These are phyloP conservation scores for Phoenoteleia sp. DNA, from an alignment of 2,888 invertebrate genomes.

Conservation along the genomic window DNA sequence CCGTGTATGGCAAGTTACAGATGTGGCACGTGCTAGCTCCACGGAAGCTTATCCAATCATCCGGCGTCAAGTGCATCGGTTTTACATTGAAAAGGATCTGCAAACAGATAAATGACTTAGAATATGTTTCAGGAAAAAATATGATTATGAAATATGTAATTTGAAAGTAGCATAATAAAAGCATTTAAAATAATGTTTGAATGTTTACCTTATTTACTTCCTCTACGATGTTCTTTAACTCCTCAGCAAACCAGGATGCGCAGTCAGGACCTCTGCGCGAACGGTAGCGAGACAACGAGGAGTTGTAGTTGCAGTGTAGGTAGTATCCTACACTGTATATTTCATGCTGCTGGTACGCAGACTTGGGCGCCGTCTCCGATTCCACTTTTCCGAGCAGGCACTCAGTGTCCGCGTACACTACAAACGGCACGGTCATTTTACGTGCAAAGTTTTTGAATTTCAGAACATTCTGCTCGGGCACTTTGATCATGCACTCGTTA, in stretches of 20 bases:
- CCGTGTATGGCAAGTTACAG: not conserved
- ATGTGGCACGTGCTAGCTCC: not conserved
- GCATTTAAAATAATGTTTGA: no score
- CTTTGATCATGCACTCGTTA: not conserved
- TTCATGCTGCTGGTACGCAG: not conserved
- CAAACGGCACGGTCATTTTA: not conserved
- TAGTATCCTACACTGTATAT: not conserved
- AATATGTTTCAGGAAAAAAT: not conserved
- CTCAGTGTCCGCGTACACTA: not conserved
- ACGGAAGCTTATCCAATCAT: not conserved
- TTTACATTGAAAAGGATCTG: not conserved
- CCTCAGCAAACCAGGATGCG: not conserved
- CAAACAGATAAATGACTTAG: not conserved
- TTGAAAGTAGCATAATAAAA: not conserved
- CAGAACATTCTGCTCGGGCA: not conserved
- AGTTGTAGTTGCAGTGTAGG: not conserved
- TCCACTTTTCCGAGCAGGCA: not conserved
- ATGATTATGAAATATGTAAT: no score
- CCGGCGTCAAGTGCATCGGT: not conserved
- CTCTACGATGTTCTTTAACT: not conserved
- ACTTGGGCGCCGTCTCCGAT: not conserved
- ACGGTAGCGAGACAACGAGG: not conserved
- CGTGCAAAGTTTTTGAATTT: not conserved
- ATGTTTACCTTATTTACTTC: slow-evolving; percentile 1
- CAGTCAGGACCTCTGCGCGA: not conserved